Percentiles rank a stretch among this genome's conserved stretches.
These are phyloP conservation scores for Allobates femoralis DNA, from an alignment of 2,797 vertebrate genomes.

Conservation along the genomic window DNA sequence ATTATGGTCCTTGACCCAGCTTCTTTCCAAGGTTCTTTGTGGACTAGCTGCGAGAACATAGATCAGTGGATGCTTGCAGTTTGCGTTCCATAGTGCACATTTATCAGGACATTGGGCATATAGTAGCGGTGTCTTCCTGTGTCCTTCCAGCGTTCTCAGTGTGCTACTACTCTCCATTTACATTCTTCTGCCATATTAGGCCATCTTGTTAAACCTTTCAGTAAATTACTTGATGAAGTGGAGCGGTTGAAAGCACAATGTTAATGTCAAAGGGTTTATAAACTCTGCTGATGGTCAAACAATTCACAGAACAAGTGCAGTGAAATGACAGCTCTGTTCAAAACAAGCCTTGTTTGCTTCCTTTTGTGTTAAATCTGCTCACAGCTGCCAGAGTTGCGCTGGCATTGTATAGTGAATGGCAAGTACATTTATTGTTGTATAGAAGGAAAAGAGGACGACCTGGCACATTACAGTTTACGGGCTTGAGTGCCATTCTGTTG, in stretches of 20 bases:
- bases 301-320: constrained; percentile 46
- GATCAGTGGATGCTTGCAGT: background rate
- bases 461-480: background rate
- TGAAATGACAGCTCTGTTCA: constrained; percentile 46
- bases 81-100: background rate
- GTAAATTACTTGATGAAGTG: constrained; percentile 53
- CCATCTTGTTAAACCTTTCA: constrained; percentile 57
- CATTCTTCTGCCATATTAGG: constrained; percentile 63
- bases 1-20: background rate
- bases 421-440: constrained; percentile 37
- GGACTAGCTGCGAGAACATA: background rate
- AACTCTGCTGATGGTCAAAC: constrained; percentile 55
- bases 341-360: constrained; percentile 49
- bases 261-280: constrained; percentile 57
- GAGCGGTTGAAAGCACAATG: constrained; percentile 38
- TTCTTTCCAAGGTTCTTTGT: background rate
- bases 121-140: constrained; percentile 19
- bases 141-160: background rate
- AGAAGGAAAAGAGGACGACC: constrained; percentile 12
- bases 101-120: background rate
- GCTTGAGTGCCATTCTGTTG: background rate
- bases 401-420: constrained; percentile 37
- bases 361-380: constrained; percentile 47
- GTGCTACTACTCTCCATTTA: constrained; percentile 31
- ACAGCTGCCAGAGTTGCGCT: constrained; percentile 30